Percentiles rank a stretch among this genome's conserved stretches.
Conservation (phyloP, 2,113 vertebrate genomes). For the Nesogale talazaci region DNA sequence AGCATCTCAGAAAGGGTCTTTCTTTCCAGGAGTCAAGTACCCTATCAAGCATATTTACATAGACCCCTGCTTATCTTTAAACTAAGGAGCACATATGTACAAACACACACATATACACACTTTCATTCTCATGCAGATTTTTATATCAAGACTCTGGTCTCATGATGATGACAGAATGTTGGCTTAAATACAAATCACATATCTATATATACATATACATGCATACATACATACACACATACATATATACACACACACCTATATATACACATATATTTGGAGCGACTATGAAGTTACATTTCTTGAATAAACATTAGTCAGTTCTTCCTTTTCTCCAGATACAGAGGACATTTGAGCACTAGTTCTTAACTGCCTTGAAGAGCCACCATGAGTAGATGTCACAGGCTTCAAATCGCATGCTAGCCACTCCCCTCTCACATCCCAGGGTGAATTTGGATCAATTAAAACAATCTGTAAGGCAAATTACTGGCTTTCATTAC, state of each 20-base stretch:
- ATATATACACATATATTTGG: background rate
- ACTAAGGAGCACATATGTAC: background rate
- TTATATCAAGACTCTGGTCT: background rate
- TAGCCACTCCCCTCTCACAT: background rate
- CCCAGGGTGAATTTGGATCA: constrained; percentile 13
- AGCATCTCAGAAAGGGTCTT: background rate
- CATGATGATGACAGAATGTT: background rate
- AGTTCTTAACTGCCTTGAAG: background rate
- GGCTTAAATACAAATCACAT: no score
- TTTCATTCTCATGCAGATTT: background rate
- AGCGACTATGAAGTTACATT: background rate
- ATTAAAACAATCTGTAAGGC: constrained; percentile 16
- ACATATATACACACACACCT: no score
- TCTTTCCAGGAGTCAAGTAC: background rate
- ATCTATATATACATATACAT: no score
- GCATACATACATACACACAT: no score
- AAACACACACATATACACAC: background rate
- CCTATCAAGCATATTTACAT: background rate
- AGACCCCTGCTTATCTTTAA: background rate
- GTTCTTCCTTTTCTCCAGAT: background rate
- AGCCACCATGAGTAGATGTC: background rate
- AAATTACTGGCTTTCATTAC: constrained; percentile 34
- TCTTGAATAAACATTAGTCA: background rate
- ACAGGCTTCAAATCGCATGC: background rate
- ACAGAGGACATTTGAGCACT: background rate